Percentiles rank a stretch among this genome's conserved stretches.
These are phyloP conservation scores for Myotis myotis DNA, from an alignment of 2,797 vertebrate species.

Conservation along the genomic window DNA sequence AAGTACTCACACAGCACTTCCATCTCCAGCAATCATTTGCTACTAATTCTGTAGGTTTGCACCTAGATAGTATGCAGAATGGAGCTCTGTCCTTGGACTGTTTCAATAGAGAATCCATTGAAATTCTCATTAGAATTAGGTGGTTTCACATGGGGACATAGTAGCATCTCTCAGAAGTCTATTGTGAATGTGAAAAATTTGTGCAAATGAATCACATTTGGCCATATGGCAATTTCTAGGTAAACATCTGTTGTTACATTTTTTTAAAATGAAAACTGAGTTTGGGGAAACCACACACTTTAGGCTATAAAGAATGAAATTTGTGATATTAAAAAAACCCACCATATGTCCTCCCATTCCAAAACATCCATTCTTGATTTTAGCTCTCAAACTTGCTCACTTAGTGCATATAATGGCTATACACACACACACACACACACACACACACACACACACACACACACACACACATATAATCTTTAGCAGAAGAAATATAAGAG, in stretches of 20 bases:
- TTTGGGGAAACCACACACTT: slow-evolving; percentile 16
- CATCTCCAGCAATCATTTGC: slow-evolving; percentile 72
- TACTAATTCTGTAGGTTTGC: slow-evolving; percentile 63
- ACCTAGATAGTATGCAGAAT: slow-evolving; percentile 31
- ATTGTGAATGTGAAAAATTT: slow-evolving; percentile 51
- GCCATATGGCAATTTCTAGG: slow-evolving; percentile 19
- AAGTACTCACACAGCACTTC: slow-evolving; percentile 70
- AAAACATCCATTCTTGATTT: not conserved
- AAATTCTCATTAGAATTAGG: slow-evolving; percentile 65
- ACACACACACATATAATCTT: not conserved
- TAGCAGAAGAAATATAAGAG: not conserved
- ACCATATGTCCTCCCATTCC: not conserved
- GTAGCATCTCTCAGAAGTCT: not conserved
- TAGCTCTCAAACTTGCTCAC: not conserved
- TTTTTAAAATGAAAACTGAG: not conserved
- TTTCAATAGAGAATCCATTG: slow-evolving; percentile 55
- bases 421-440: too few species aligned
- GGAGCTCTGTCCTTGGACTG: slow-evolving; percentile 63
- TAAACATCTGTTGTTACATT: slow-evolving; percentile 53
- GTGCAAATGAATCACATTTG: slow-evolving; percentile 19
- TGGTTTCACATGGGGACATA: slow-evolving; percentile 54
- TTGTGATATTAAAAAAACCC: not conserved
- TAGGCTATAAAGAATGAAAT: not conserved
- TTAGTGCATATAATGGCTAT: not conserved
- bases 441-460: too few species aligned